Base-by-base conservation (phyloP, 1,140 invertebrate genomes). In the Scaptomyza pallida region DNA sequence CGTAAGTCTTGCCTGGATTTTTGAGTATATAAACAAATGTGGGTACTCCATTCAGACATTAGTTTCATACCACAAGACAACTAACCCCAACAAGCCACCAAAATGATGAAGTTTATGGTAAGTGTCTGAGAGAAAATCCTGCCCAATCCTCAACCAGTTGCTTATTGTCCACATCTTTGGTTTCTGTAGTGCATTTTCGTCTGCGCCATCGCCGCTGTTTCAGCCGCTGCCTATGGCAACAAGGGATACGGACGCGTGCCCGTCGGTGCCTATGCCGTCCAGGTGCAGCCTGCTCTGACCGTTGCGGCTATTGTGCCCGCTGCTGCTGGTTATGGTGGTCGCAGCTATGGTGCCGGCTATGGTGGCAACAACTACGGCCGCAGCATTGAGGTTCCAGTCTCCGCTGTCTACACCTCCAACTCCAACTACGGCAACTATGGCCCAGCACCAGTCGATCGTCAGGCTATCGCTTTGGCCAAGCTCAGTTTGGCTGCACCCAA, bases 61-160 rank as follows among this genome's bases (percentile, higher is more conserved):
- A 85, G 81, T 85, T 85, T 75, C 19, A 57, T 75, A 37, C 62
- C 48, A 47, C 61, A 72, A 86, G 54, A 77, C 77, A 77, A 81
- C 68, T 71, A 77, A 80, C 15, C 56, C 65, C 72, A 54, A 37
- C 15, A 23, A 54, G 35, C 54, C 17, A 37, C 40, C 75, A 83
- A 62, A 75, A 85, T 85, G 81, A 81, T 85, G 81, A 85, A 85
- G 82, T 85, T 68, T 70, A 81, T 85, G 82, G 81, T 85, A 67
- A 85, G 81, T 81, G 40, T 21, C 12, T 2, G 12, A n/a, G n/a
- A n/a, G n/a, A 16, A 15, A 1, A 33, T 47, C 51, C 64, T 51
- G 17, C n/a, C 6, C 19, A 4, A 21, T 13, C 21, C 13, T 43
- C 37, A 52, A 62, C 54, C 2, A 17, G 43, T 17, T 10, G 47